Conservation (phyloP, 2,888 invertebrate species). For the Ferrisia virgata region DNA sequence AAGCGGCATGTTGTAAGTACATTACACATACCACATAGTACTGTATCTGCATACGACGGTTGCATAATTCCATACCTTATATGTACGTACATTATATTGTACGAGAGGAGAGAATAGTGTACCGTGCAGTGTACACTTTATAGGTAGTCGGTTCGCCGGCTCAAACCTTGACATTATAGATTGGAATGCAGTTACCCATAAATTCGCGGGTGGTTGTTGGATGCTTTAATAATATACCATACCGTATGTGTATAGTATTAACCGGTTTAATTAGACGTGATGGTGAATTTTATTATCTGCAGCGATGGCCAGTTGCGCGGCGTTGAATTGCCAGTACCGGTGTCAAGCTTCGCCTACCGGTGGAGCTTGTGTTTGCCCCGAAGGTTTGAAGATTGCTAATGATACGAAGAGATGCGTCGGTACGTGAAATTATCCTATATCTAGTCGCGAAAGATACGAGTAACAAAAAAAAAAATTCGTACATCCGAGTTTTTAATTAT, state of each 20-base stretch:
- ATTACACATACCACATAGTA: no score
- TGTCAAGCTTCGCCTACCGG: constrained; percentile 88
- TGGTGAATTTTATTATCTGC: constrained; percentile 49
- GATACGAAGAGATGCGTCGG: constrained; percentile 81
- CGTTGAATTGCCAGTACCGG: constrained; percentile 82
- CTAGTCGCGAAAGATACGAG: background rate
- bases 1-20: constrained; percentile 79
- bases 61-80: background rate
- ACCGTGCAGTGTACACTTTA: no score
- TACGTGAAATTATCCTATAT: constrained; percentile 51
- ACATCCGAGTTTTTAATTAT: background rate
- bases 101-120: background rate
- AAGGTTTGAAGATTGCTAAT: constrained; percentile 76
- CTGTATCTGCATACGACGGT: no score
- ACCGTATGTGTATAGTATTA: background rate
- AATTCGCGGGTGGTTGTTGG: background rate
- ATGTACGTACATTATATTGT: no score
- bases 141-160: background rate
- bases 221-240: background rate
- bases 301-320: constrained; percentile 79
- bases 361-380: constrained; percentile 84
- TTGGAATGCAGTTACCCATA: background rate
- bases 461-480: background rate
- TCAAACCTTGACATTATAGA: constrained; percentile 5
- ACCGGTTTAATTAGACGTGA: background rate